These are phyloP conservation scores for Acrocephalus arundinaceus DNA, from an alignment of 2,113 vertebrate genomes.

Conservation along the genomic window DNA sequence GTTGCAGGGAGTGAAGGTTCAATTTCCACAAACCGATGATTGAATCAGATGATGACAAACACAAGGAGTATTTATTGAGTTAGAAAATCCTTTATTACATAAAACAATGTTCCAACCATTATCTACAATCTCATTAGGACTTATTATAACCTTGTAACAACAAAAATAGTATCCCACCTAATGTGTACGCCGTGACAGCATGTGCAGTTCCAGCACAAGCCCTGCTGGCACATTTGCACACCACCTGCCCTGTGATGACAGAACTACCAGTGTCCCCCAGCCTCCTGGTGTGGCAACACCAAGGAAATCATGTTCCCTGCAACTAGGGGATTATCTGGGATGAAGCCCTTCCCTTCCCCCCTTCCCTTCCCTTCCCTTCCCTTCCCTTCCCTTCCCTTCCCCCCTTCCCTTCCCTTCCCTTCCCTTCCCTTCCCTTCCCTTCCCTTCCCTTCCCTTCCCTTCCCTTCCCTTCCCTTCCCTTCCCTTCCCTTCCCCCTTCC, in stretches of 20 bases:
- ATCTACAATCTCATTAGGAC: not conserved
- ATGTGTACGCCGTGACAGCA: not conserved
- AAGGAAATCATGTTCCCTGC: not conserved
- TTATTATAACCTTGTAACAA: not conserved
- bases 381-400: too few species aligned
- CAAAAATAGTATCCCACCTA: not conserved
- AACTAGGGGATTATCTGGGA: not conserved
- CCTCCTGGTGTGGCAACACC: accelerated
- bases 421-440: not conserved
- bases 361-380: not conserved
- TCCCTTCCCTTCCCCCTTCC: too few species aligned
- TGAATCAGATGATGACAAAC: not conserved
- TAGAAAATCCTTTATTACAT: constrained; percentile 1
- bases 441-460: too few species aligned
- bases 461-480: not conserved
- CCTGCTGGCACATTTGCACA: not conserved
- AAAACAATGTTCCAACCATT: not conserved
- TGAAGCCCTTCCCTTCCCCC: not conserved
- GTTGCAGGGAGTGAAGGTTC: not conserved
- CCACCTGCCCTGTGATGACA: not conserved
- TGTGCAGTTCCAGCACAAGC: not conserved
- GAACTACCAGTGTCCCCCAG: not conserved
- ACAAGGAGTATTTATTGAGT: constrained; percentile 10
- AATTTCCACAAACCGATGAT: not conserved
- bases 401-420: too few species aligned